phyloP scores from a whole-genome alignment of 2,113 vertebrate species.

The Oxyruncus cristatus region DNA sequence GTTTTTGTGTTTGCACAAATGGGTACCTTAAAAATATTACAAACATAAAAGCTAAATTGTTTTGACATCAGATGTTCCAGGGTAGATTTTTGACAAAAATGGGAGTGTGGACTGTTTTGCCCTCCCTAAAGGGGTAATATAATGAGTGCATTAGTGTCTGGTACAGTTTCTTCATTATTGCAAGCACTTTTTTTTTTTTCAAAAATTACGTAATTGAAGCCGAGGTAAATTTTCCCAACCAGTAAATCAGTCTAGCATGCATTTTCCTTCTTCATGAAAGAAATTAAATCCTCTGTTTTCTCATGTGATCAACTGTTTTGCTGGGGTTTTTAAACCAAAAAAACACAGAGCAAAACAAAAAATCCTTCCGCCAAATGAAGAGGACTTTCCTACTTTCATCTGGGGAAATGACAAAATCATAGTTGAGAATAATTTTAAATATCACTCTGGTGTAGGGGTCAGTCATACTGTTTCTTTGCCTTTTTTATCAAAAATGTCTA shows the following conservation, averaged over 20 bases:
- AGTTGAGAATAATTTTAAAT: not conserved
- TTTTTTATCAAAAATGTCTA: not conserved
- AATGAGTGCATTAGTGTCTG: not conserved
- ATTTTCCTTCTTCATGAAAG: not conserved
- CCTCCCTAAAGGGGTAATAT: not conserved
- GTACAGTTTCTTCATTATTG: not conserved
- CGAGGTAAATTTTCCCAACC: not conserved
- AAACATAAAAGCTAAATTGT: not conserved
- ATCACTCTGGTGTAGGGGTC: not conserved
- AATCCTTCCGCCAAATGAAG: not conserved
- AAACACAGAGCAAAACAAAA: not conserved
- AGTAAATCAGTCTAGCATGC: not conserved
- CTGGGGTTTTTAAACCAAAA: not conserved
- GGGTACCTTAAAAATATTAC: not conserved
- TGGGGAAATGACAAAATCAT: not conserved
- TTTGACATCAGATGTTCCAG: not conserved
- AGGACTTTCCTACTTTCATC: not conserved
- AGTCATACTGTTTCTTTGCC: not conserved
- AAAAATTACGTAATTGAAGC: not conserved
- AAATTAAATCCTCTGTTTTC: not conserved
- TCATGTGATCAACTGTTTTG: not conserved
- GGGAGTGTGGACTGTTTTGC: not conserved
- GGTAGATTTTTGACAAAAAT: not conserved
- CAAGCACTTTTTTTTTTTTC: not conserved
- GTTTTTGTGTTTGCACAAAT: not conserved